phyloP scores from a whole-genome alignment of 1,140 invertebrate species.

The Plodia interpunctella region DNA sequence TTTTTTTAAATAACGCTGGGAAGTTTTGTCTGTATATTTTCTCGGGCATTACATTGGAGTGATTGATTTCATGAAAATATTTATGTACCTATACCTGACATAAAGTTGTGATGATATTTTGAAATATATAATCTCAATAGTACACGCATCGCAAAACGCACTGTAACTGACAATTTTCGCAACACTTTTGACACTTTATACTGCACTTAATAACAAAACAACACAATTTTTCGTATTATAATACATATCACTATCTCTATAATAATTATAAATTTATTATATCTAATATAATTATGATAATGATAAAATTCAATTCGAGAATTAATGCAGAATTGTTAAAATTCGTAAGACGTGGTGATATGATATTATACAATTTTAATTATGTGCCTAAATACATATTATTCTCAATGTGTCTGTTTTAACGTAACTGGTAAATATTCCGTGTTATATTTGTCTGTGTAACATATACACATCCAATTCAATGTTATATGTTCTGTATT shows the following conservation, averaged over 20 bases:
- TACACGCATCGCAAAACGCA: not conserved
- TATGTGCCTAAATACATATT: not conserved
- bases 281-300: too few species aligned
- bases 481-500: not conserved
- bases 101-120: not conserved
- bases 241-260: too few species aligned
- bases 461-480: not conserved
- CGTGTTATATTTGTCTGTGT: not conserved
- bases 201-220: not conserved
- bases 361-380: not conserved
- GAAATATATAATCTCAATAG: not conserved
- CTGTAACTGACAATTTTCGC: not conserved
- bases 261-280: too few species aligned
- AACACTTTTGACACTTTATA: not conserved
- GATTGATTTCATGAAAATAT: too few species aligned
- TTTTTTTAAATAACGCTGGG: too few species aligned
- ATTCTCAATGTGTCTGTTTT: not conserved
- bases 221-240: too few species aligned
- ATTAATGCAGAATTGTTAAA: too few species aligned
- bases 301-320: too few species aligned
- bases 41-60: too few species aligned
- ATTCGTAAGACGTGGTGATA: not conserved
- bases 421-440: conserved; percentile 1
- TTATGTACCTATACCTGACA: too few species aligned
- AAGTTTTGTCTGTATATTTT: too few species aligned